These are phyloP conservation scores for Drosophila trapezifrons DNA, from an alignment of 1,140 invertebrate genomes.

Conservation along the genomic window DNA sequence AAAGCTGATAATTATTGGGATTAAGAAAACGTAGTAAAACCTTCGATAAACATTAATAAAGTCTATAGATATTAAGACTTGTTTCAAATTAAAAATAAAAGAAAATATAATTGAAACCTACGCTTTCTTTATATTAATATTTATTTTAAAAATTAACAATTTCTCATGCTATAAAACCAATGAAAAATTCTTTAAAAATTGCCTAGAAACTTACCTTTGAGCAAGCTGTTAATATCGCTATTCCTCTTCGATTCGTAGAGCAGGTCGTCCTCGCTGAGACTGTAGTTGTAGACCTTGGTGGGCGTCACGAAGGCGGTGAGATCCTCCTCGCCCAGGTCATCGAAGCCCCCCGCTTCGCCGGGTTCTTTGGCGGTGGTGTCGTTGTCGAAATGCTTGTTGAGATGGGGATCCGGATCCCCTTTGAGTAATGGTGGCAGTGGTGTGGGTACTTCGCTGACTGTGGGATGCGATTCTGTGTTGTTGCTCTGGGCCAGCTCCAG, in stretches of 20 bases:
- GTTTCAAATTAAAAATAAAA: not conserved
- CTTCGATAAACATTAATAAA: not conserved
- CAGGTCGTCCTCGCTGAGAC: constrained; percentile 76
- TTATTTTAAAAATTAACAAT: not conserved
- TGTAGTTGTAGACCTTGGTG: constrained; percentile 72
- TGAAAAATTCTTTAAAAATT: not conserved
- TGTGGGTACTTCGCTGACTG: not conserved
- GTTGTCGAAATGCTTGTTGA: constrained; percentile 30
- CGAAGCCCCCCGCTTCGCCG: constrained; percentile 27
- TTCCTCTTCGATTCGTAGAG: constrained; percentile 82
- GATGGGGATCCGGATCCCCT: not conserved
- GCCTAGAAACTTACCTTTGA: constrained; percentile 52
- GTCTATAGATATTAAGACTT: not conserved
- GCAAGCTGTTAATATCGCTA: constrained; percentile 58
- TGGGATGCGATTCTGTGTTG: not conserved
- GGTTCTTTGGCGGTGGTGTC: constrained; percentile 23
- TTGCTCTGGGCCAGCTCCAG: constrained; percentile 23
- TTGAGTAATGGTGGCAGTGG: constrained; percentile 3
- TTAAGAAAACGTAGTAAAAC: not conserved
- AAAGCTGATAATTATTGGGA: not conserved
- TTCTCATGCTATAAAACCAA: no score
- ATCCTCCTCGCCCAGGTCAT: constrained; percentile 66
- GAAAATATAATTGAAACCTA: not conserved
- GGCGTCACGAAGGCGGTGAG: constrained; percentile 65
- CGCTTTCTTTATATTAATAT: not conserved